Conservation (phyloP, 2,797 vertebrate species). For the Prunella strophiata region DNA sequence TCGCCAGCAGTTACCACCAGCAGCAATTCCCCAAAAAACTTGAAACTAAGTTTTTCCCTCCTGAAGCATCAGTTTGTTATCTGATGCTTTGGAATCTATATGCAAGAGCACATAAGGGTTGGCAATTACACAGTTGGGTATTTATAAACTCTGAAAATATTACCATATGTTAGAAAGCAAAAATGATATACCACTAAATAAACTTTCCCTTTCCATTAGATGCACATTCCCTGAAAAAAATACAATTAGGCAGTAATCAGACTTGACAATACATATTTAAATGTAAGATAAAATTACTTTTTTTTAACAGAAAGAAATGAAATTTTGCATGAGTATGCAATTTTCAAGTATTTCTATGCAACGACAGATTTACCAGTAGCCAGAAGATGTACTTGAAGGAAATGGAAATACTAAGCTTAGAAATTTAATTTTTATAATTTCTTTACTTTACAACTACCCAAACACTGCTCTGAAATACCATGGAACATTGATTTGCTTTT, state of each 20-base stretch:
- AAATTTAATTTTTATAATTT: not conserved
- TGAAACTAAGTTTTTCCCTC: not conserved
- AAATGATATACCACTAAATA: not conserved
- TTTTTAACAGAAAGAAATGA: not conserved
- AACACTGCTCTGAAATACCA: not conserved
- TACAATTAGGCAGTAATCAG: not conserved
- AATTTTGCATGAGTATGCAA: not conserved
- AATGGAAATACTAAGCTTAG: not conserved
- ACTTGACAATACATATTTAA: not conserved
- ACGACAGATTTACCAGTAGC: not conserved
- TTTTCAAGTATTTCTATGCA: not conserved
- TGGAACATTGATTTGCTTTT: not conserved
- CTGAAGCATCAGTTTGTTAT: not conserved
- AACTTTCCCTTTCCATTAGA: not conserved
- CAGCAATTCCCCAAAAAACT: not conserved
- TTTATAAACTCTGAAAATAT: not conserved
- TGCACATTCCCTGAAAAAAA: not conserved
- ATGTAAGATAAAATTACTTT: not conserved
- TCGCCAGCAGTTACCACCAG: not conserved
- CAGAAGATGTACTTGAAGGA: not conserved
- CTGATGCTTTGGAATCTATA: not conserved
- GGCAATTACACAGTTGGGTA: not conserved
- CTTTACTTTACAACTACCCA: not conserved
- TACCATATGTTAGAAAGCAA: not conserved
- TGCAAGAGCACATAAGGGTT: not conserved